Base-by-base conservation (phyloP, 1,140 invertebrate species). In the Planococcus citri region DNA sequence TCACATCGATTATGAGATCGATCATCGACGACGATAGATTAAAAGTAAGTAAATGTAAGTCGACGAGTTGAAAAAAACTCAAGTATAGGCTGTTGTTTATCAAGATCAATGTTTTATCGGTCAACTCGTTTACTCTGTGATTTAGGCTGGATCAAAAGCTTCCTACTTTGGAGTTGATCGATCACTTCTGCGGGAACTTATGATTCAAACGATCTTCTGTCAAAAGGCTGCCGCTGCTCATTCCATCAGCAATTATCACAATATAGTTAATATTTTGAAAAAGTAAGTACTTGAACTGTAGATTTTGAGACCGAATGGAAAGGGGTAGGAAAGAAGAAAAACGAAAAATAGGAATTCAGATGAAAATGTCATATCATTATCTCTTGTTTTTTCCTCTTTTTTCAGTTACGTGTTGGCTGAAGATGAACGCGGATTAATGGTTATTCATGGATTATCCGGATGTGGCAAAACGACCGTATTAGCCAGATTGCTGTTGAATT, bases 381-480 rank as follows among this genome's bases (percentile, higher is more conserved):
- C n/a, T n/a, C n/a, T n/a, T n/a, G n/a, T n/a, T n/a, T n/a, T n/a
- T n/a, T n/a, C n/a, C n/a, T 21, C 33, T 68, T 68, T 68, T 22
- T 37, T 29, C 68, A 68, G 68, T 22, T 38, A 29, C 27, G 12
- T 68, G 9, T 37, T 68, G 17, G 20, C 27, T 22, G 33, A 68
- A 33, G 27, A 68, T 37, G 27, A 68, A 37, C 9, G 12, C 8
- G 20, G 20, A 29, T 22, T 68, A 3, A 78, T 92, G 68, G 82
- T 92, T 14, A 76, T 94, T n/a, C 84, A 88, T 71, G 91, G 91
- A 0, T 83, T 85, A 29, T 81, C 84, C 12, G 91, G 91, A 21
- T 88, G 87, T 78, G 91, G 91, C 0, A 92, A 92, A 78, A 89
- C 87, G 1, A 87, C 88, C 4, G 78, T 92, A 4, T 79, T 90